These are phyloP conservation scores for Allolobophora icterica DNA, from an alignment of 2,888 invertebrate genomes.

Conservation along the genomic window DNA sequence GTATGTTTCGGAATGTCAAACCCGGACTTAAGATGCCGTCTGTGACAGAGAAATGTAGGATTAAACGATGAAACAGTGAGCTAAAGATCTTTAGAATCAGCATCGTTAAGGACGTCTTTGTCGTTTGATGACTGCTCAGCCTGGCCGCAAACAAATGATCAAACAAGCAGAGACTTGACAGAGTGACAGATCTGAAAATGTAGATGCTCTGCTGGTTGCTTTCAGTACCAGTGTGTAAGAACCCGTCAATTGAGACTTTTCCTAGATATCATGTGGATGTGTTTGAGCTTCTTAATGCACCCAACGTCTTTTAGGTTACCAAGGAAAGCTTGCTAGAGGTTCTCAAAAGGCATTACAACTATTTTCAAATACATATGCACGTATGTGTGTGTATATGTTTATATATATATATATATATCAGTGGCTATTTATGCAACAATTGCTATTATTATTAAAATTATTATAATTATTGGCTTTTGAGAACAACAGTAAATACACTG, in stretches of 20 bases:
- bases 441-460: no score
- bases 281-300: neutral
- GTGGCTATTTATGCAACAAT: no score
- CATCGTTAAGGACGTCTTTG: neutral
- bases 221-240: no score
- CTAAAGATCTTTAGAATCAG: neutral
- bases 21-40: neutral
- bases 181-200: neutral
- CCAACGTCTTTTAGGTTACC: neutral
- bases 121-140: conserved; percentile 4
- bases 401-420: no score
- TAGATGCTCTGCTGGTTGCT: neutral
- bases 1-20: neutral
- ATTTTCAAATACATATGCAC: neutral
- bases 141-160: neutral
- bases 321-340: neutral
- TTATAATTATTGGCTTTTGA: no score
- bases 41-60: neutral
- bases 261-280: neutral
- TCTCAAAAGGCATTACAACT: neutral
- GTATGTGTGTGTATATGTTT: no score
- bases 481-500: neutral
- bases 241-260: neutral
- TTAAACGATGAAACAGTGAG: neutral
- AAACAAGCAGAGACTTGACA: neutral